phyloP scores from a whole-genome alignment of 2,888 invertebrate species.

The Cynaeus angustus region DNA sequence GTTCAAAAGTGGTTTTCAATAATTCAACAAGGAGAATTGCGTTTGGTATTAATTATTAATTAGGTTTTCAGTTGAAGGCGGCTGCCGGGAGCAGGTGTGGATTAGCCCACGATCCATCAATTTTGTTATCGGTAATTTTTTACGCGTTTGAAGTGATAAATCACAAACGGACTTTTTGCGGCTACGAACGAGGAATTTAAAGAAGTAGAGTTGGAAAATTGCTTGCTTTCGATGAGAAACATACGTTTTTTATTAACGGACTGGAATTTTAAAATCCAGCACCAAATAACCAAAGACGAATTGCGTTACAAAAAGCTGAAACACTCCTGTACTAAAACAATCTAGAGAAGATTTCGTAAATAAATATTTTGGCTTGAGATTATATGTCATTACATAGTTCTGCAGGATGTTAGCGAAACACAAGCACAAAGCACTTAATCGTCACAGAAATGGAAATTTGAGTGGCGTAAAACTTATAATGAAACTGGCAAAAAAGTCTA shows the following conservation, averaged over 20 bases:
- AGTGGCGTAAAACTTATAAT: too few relatives aligned
- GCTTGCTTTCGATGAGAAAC: not conserved
- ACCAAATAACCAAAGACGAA: too few relatives aligned
- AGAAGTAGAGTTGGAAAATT: not conserved
- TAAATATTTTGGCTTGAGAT: too few relatives aligned
- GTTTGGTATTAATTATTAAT: constrained; percentile 32
- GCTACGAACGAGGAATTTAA: not conserved
- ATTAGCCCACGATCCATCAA: constrained; percentile 23
- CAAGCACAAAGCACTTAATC: too few relatives aligned
- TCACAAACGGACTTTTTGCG: constrained; percentile 11
- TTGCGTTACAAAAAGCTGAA: too few relatives aligned
- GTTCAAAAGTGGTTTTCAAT: constrained; percentile 22
- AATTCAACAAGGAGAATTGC: constrained; percentile 17
- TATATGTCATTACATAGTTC: too few relatives aligned
- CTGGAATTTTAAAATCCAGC: too few relatives aligned
- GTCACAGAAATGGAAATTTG: too few relatives aligned
- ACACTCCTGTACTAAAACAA: too few relatives aligned
- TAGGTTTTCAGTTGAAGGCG: constrained; percentile 1
- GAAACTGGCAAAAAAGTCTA: too few relatives aligned
- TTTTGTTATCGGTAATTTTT: constrained; percentile 13
- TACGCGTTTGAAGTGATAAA: constrained; percentile 7
- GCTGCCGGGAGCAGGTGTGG: constrained; percentile 17
- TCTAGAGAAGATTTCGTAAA: too few relatives aligned
- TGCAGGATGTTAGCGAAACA: too few relatives aligned
- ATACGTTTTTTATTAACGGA: not conserved